Evolutionary conservation across 2,888 invertebrate genomes (phyloP).

Genomic region (Epinotia bilunana): DNA sequence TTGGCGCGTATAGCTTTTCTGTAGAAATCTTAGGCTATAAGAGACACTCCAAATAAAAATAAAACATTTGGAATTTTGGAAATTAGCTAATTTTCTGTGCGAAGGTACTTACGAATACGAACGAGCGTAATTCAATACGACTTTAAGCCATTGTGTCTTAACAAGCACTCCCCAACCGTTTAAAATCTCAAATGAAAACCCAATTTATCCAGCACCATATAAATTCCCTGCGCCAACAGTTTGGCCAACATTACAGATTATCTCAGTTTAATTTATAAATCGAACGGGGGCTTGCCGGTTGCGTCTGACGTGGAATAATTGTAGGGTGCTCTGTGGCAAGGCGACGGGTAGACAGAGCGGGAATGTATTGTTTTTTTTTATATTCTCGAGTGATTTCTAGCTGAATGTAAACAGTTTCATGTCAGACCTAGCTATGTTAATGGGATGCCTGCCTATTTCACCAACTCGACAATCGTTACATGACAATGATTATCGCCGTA

Average conservation of each 20-base stretch:
- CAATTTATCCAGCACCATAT: slow-evolving; percentile 25
- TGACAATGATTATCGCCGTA: too few species aligned
- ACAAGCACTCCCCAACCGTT: slow-evolving; percentile 19
- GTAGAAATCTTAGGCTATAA: too few species aligned
- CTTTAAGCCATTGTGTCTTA: slow-evolving; percentile 12
- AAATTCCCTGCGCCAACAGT: slow-evolving; percentile 17
- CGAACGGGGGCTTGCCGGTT: slow-evolving; percentile 48
- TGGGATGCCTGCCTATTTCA: too few species aligned
- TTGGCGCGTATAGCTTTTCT: too few species aligned
- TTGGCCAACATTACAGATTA: slow-evolving; percentile 39
- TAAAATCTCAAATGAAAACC: slow-evolving; percentile 18
- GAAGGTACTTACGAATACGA: not conserved
- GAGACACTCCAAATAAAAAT: too few species aligned
- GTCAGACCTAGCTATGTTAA: not conserved
- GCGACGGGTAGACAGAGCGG: slow-evolving; percentile 52
- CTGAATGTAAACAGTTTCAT: not conserved
- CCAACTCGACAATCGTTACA: too few species aligned
- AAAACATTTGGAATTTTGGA: not conserved
- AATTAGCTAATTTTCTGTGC: not conserved
- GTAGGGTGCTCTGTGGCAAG: slow-evolving; percentile 56
- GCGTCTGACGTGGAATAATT: slow-evolving; percentile 78
- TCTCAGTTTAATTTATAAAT: slow-evolving; percentile 30
- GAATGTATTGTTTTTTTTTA: slow-evolving; percentile 42
- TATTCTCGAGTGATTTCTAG: not conserved
- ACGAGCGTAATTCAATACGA: not conserved